Evolutionary conservation across 2,113 vertebrate genomes (phyloP), one percentile per base, ranked within the genome.

Genomic region (Ardeotis arabs): DNA sequence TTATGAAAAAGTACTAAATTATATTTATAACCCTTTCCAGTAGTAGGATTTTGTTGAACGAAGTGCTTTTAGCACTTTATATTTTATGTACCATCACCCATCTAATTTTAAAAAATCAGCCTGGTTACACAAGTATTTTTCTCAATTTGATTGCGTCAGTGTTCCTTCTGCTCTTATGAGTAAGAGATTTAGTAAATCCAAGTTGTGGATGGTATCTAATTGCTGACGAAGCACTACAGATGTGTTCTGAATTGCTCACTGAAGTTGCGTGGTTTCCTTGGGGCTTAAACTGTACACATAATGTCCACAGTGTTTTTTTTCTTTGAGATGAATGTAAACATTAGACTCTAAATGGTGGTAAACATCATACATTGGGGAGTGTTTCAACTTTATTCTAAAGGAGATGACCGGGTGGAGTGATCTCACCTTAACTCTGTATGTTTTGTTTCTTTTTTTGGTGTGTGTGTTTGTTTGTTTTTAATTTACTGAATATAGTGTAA

Each of bases 141-240:
- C 80, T 93, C 69, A 63, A 18, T 84, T 84, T 70, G 73, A 60
- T 97, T 95, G 89, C 77, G 0, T 95, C 91, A 95, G 0, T 64
- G 73, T 93, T 89, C 81, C 62, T 37, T 91, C 77, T 84, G 62
- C 69, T 87, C 17, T 25, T 76, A n/a, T 69, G 56, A 68, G 50
- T 93, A 93, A 94, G 87, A 82, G 69, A 72, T 91, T 89, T 92
- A 78, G 89, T 94, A 72, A 93, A 91, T 76, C 91, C 66, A 23
- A 7, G 41, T 67, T 66, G 85, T 28, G 74, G 72, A 24, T 84
- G 59, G 22, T 74, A 44, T 8, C 47, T 85, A 73, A 62, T 80
- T 69, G 84, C 81, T 91, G 77, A 79, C 6, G 12, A 64, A 79
- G 69, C 87, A 5, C 56, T 45, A 4, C 0, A 2, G 74, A 72